phyloP scores from a whole-genome alignment of 2,797 vertebrate genomes.

The Pseudochirops corinnae region DNA sequence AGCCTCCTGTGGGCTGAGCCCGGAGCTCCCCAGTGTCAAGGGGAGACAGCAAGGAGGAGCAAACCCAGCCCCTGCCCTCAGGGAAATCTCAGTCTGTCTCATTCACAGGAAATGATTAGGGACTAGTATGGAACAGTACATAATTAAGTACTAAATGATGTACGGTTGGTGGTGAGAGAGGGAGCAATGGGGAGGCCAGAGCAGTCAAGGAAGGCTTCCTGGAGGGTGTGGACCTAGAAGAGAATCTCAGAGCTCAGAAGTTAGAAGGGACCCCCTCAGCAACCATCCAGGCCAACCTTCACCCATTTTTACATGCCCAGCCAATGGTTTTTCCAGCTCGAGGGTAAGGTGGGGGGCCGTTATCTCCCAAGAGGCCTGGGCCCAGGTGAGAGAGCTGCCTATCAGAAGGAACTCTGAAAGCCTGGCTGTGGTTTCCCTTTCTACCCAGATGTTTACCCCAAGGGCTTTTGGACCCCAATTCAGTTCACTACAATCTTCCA shows the following conservation, averaged over 20 bases:
- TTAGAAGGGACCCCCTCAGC: not conserved
- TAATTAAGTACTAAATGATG: not conserved
- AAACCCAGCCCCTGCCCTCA: not conserved
- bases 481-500: not conserved
- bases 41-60: not conserved
- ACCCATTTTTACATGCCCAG: not conserved
- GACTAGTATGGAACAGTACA: not conserved
- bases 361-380: not conserved
- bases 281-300: not conserved
- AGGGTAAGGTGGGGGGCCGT: too few species aligned
- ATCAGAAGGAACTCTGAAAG: not conserved
- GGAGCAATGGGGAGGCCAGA: not conserved
- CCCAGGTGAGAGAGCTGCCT: not conserved
- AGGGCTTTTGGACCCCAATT: not conserved
- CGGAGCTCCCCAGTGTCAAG: not conserved
- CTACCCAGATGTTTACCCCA: not conserved
- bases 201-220: not conserved
- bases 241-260: not conserved
- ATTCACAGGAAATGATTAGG: not conserved
- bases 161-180: not conserved
- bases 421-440: not conserved
- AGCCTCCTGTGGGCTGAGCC: not conserved
- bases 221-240: not conserved
- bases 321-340: not conserved
- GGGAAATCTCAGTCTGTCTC: not conserved